Conservation (phyloP, 2,888 invertebrate genomes). For the Catocala sponsa region DNA sequence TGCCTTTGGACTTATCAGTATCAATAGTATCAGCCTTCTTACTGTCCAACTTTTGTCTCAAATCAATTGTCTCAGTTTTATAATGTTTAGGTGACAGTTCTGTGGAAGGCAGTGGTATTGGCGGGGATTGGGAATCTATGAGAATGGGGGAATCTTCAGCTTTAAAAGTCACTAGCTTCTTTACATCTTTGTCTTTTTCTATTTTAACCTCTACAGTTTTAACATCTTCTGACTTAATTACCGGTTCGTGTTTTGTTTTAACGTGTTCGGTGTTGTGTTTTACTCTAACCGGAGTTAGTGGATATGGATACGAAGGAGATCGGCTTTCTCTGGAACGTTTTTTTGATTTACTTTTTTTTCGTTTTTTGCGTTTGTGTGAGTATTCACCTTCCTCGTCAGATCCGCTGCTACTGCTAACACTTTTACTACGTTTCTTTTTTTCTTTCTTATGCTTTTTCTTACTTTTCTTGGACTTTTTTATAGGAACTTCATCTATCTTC, state of each 20-base stretch:
- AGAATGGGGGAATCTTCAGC: slow-evolving; percentile 51
- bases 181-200: slow-evolving; percentile 54
- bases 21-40: slow-evolving; percentile 67
- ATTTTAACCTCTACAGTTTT: slow-evolving; percentile 54
- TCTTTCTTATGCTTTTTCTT: slow-evolving; percentile 90
- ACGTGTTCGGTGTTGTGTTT: slow-evolving; percentile 59
- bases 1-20: slow-evolving; percentile 80
- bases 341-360: slow-evolving; percentile 85
- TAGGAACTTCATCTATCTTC: slow-evolving; percentile 78
- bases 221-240: slow-evolving; percentile 54
- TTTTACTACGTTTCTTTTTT: slow-evolving; percentile 81
- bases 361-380: slow-evolving; percentile 87
- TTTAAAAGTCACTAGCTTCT: slow-evolving; percentile 58
- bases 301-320: slow-evolving; percentile 61
- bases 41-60: slow-evolving; percentile 65
- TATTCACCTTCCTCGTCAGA: slow-evolving; percentile 82
- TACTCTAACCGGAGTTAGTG: slow-evolving; percentile 64
- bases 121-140: slow-evolving; percentile 60
- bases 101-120: slow-evolving; percentile 78
- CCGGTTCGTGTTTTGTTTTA: slow-evolving; percentile 54
- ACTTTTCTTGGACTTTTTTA: slow-evolving; percentile 84
- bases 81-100: slow-evolving; percentile 69
- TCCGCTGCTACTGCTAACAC: slow-evolving; percentile 75
- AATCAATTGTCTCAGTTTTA: slow-evolving; percentile 56
- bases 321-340: slow-evolving; percentile 66